Evolutionary conservation across 2,797 vertebrate genomes (phyloP), one percentile per base, ranked within the genome.

Genomic region (Crossoptilon crossoptilon): DNA sequence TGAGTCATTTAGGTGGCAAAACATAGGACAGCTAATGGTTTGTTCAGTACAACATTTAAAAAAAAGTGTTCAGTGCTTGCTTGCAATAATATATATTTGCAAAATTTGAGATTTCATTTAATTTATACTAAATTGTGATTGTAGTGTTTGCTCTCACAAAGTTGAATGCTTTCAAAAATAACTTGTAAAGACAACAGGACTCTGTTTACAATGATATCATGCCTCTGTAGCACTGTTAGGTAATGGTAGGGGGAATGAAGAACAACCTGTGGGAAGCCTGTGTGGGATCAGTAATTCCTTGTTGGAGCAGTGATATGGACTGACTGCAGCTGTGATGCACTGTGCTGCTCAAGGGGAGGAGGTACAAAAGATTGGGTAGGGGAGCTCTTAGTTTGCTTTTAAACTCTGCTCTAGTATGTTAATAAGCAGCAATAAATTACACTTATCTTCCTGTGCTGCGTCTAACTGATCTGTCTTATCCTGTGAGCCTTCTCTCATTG

Each of bases 141-240:
- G 49, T 5, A 31, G 0, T 59, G 18, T 46, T 83, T 68, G 11
- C 72, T 14, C 5, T 55, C 70, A 10, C 21, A 31, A 67, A 49
- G 27, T 16, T 6, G 70, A 24, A 6, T 49, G 15, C 44, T 48
- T 76, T 83, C 2, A 69, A 37, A 79, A 85, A n/a, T 64, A 69
- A 11, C 18, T 22, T 1, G 0, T 13, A n/a, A 43, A 44, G 43
- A 55, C 9, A 35, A 55, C 55, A 63, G 22, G 14, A 24, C 70
- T 14, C 53, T 31, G 26, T 66, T 8, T 69, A 1, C 37, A 27
- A 9, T 87, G 26, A 11, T 4, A 10, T 12, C 21, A 10, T 14
- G 5, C 10, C 2, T 55, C 4, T 1, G 3, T 39, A 5, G 0
- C 51, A 49, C 39, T 21, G 39, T 31, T 63, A 29, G 27, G 27